A percentile compares a stretch with the other conserved stretches of the same genome.
Conservation (phyloP, 2,113 vertebrate genomes). For the Ctenodactylus gundi region DNA sequence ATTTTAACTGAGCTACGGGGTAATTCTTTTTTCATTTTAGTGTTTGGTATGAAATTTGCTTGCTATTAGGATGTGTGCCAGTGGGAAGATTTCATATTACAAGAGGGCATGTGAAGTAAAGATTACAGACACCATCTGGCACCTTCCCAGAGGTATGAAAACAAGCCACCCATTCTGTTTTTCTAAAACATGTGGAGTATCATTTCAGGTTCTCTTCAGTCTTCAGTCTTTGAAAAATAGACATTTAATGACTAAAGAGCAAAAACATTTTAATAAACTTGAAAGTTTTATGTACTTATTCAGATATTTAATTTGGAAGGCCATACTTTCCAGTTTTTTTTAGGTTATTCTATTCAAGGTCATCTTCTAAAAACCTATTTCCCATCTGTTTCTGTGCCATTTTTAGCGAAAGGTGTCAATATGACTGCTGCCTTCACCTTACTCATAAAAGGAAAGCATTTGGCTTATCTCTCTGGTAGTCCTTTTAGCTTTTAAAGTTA, state of each 20-base stretch:
- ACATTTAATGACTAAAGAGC: not conserved
- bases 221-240: not conserved
- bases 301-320: not conserved
- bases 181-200: not conserved
- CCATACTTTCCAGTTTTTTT: not conserved
- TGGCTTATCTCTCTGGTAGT: not conserved
- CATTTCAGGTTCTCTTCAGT: not conserved
- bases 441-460: not conserved
- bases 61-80: not conserved
- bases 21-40: conserved; percentile 77
- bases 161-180: not conserved
- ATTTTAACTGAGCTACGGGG: conserved; percentile 96
- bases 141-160: not conserved
- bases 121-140: not conserved
- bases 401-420: not conserved
- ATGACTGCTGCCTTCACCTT: not conserved
- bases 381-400: not conserved
- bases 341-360: not conserved
- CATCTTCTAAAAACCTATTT: not conserved
- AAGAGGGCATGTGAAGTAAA: not conserved
- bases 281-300: not conserved
- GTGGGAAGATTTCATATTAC: conserved; percentile 36
- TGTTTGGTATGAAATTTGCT: conserved; percentile 13
- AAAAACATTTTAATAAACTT: not conserved
- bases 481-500: not conserved